A percentile compares a stretch with the other conserved stretches of the same genome.
Evolutionary conservation across 2,888 invertebrate genomes (phyloP).

Genomic region (Phoenoteleia sp.): DNA sequence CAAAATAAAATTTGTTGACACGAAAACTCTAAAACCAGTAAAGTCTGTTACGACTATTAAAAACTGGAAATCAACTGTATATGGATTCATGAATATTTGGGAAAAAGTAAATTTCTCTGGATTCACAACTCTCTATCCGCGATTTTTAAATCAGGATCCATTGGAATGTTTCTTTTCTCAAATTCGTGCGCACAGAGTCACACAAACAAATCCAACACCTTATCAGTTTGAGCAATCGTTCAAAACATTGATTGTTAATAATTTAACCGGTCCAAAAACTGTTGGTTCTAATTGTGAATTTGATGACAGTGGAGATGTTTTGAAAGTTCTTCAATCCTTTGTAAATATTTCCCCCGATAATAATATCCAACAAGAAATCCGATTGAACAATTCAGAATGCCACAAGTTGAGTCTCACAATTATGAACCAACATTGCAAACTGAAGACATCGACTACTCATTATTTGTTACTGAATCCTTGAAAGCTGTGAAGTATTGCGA

Average conservation of each 20-base stretch:
- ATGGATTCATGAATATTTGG: constrained; percentile 1
- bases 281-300: neutral
- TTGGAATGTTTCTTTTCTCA: neutral
- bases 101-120: neutral
- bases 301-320: neutral
- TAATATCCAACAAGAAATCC: no score
- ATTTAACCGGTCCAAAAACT: neutral
- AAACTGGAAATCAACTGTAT: constrained; percentile 1
- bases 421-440: no score
- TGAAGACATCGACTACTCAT: no score
- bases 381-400: no score
- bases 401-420: no score
- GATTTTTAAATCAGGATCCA: constrained; percentile 16
- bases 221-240: constrained; percentile 15
- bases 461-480: no score
- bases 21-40: neutral
- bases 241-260: neutral
- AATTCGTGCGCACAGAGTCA: neutral
- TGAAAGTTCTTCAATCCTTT: no score
- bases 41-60: neutral
- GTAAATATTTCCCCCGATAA: no score
- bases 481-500: no score
- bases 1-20: neutral
- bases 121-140: neutral
- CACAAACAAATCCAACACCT: constrained; percentile 16